Conservation (phyloP, 2,113 vertebrate genomes). For the Apteryx owenii region DNA sequence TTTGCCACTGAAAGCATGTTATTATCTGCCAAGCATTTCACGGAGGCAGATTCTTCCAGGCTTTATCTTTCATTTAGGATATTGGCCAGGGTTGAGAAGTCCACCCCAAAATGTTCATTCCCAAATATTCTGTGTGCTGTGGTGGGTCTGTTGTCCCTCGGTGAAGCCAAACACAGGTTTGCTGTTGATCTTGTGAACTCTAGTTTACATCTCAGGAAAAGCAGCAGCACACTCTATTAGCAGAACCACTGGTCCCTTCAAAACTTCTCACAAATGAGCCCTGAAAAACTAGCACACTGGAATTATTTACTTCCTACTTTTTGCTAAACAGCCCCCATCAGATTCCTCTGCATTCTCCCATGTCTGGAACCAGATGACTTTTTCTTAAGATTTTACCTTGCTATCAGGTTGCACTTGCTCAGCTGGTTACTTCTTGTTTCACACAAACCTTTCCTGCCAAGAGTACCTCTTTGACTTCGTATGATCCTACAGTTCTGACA, state of each 20-base stretch:
- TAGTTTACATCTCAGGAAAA: fast-evolving
- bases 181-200: neutral
- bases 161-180: neutral
- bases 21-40: slow-evolving; percentile 19
- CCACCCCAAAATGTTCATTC: neutral
- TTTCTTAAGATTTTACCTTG: neutral
- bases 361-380: neutral
- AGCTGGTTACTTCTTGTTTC: neutral
- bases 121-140: neutral
- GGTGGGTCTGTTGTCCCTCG: neutral
- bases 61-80: neutral
- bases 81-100: neutral
- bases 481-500: neutral
- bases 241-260: neutral
- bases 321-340: neutral
- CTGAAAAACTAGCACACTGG: neutral
- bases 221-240: neutral
- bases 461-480: neutral
- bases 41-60: neutral
- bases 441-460: neutral
- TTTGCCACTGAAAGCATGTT: neutral
- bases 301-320: neutral
- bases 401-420: neutral
- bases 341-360: neutral
- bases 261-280: neutral